Conservation (phyloP, 2,113 vertebrate genomes). For the Coracopsis vasa region DNA sequence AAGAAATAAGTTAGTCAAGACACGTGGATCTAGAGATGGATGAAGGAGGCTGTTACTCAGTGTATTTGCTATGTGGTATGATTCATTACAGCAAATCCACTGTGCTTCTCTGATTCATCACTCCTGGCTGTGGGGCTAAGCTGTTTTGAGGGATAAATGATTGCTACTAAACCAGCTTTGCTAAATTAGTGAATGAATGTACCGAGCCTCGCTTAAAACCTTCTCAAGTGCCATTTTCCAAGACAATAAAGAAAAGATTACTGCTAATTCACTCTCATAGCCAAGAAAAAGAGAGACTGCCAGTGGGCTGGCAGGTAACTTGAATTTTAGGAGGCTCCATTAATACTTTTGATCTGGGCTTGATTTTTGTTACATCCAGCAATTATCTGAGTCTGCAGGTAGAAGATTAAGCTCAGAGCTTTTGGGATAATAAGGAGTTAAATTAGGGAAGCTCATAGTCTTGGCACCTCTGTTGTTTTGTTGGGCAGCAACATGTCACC, state of each 20-base stretch:
- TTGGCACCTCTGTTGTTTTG: not conserved
- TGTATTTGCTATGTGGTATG: not conserved
- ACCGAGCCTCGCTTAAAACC: not conserved
- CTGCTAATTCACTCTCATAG: not conserved
- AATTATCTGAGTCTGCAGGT: not conserved
- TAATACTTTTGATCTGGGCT: not conserved
- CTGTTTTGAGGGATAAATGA: not conserved
- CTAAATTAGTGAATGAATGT: not conserved
- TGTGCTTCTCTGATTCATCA: not conserved
- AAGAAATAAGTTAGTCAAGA: not conserved
- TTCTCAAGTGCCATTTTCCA: not conserved
- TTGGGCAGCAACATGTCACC: not conserved
- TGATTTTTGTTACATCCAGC: not conserved
- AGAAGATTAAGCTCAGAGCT: not conserved
- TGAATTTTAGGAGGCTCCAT: not conserved
- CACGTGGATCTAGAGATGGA: not conserved
- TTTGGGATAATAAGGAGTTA: not conserved
- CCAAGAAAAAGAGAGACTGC: not conserved
- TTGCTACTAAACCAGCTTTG: slow-evolving; percentile 5
- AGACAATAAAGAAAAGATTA: slow-evolving; percentile 31
- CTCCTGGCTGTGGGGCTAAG: slow-evolving; percentile 5
- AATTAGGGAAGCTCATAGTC: not conserved
- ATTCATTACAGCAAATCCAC: slow-evolving; percentile 11
- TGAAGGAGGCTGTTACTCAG: not conserved
- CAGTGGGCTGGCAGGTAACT: not conserved